Base-by-base conservation (phyloP, 2,888 invertebrate species). In the Leucoptera coffeella region DNA sequence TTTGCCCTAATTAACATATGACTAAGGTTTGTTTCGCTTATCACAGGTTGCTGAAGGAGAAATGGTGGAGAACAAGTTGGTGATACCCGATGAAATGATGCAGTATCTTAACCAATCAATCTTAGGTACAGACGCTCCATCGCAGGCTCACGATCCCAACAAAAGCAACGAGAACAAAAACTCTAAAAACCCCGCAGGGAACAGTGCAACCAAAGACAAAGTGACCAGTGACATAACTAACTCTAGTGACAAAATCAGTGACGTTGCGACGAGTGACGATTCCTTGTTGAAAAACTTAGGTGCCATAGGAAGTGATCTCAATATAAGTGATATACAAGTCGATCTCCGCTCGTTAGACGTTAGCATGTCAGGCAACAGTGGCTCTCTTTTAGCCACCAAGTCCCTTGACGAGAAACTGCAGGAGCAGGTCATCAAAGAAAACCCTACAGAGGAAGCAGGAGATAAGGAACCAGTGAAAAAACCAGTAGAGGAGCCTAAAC, bases 41-140 rank as follows among this genome's bases (percentile, higher is more conserved):
- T 41, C 33, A 3, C 38, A 72, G 69, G 77, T 90, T 21, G 91
- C 88, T 22, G 90, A 90, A 57, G 89, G 89, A 34, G 90, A 92
- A 60, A 87, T 90, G 75, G 85, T 94, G 37, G 92, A 93, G 52
- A 89, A 91, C 50, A 91, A 92, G 55, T 75, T 94, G 47, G 87
- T 94, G 28, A 85, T 95, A 46, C 95, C 95, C 12, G 95, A 95
- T 51, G 95, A 96, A 61, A 93, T 95, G 91, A 78, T 91, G 54
- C 84, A 89, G 58, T 95, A 93, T 71, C 77, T 95, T 47, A 89
- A 85, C 72, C 88, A 90, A 77, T 72, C 72, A 60, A 71, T 72
- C 65, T 69, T 72, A 65, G 72, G 65, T 53, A 62, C 64, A 47
- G 71, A 71, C 44, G 47, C 69, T 52, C 59, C 52, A 55, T 47